Base-by-base conservation (phyloP, 1,140 invertebrate genomes). In the Andrena cerasifolii region DNA sequence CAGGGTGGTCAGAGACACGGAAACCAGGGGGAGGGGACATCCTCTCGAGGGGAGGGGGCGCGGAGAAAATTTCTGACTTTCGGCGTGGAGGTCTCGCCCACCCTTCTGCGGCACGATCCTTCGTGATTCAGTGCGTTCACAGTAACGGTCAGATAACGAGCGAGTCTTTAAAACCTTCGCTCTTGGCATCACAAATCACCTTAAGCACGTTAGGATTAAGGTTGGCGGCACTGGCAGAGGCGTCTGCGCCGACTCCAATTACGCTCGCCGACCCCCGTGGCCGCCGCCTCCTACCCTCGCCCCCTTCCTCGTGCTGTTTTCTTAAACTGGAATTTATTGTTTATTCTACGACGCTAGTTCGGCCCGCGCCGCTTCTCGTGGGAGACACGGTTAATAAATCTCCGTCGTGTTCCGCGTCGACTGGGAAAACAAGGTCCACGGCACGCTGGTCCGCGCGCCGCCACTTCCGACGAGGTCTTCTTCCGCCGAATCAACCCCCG, bases 281-380 rank as follows among this genome's bases (percentile, higher is more conserved):
- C 71, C 49, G 33, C 43, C 1, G 45, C 26, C 43, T 10, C 49
- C 1, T 54, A 33, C 31, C 26, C 24, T 12, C 56, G 58, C 73
- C 56, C n/a, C 8, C 51, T 40, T 63, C 59, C 18, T 49, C 51
- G 72, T 77, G 33, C 72, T 87, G 84, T 88, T 88, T 88, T 88
- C 87, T 83, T 85, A 86, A 88, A 88, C 84, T 86, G 77, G 70
- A 86, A 87, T 88, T 88, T 88, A 88, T 88, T 82, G 86, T 84
- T 87, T 83, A 87, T 85, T 86, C 78, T 67, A 62, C 59, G 51
- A 36, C 51, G 40, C 47, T 73, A 47, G 40, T 51, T 83, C 74
- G 26, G 67, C 49, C 28, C 65, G 70, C 21, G 54, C 26, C 47
- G 73, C 78, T 79, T 47, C 82, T 70, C 61, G 62, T 26, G 74